Conservation (phyloP, 2,888 invertebrate genomes). For the Synergus gifuensis region DNA sequence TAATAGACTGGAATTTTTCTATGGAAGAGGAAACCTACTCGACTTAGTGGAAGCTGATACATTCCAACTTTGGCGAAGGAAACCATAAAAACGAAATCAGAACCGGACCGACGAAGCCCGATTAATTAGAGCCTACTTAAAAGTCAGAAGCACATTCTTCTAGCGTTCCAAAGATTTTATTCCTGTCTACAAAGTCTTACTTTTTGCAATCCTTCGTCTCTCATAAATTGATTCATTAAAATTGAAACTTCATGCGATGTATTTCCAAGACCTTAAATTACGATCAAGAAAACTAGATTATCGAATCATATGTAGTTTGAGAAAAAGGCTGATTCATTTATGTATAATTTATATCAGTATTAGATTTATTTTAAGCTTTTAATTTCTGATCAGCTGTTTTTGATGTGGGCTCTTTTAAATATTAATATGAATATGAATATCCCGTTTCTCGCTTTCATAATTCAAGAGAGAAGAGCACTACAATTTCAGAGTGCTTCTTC, state of each 20-base stretch:
- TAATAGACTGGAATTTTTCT: neutral
- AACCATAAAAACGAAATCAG: slow-evolving; percentile 39
- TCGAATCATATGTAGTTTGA: neutral
- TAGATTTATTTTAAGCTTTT: neutral
- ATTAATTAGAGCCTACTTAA: slow-evolving; percentile 34
- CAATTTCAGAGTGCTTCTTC: slow-evolving; percentile 6
- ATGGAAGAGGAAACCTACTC: slow-evolving; percentile 12
- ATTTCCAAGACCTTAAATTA: neutral
- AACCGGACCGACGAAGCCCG: slow-evolving; percentile 29
- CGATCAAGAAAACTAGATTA: neutral
- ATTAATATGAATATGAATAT: slow-evolving; percentile 17
- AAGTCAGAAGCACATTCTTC: slow-evolving; percentile 36
- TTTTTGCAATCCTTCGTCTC: neutral
- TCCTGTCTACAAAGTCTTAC: slow-evolving; percentile 12
- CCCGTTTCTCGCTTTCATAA: slow-evolving; percentile 10
- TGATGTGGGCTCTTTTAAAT: neutral
- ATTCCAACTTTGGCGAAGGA: slow-evolving; percentile 24
- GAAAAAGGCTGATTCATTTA: neutral
- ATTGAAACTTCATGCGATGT: neutral
- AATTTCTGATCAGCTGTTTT: neutral
- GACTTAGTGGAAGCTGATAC: slow-evolving; percentile 2
- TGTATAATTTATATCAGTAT: neutral
- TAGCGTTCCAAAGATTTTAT: slow-evolving; percentile 27
- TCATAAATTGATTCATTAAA: slow-evolving; percentile 35
- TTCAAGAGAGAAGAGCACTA: slow-evolving; percentile 17